Evolutionary conservation across 2,888 invertebrate genomes (phyloP), one percentile per base, ranked within the genome.

Genomic region (Hecatera dysodea): DNA sequence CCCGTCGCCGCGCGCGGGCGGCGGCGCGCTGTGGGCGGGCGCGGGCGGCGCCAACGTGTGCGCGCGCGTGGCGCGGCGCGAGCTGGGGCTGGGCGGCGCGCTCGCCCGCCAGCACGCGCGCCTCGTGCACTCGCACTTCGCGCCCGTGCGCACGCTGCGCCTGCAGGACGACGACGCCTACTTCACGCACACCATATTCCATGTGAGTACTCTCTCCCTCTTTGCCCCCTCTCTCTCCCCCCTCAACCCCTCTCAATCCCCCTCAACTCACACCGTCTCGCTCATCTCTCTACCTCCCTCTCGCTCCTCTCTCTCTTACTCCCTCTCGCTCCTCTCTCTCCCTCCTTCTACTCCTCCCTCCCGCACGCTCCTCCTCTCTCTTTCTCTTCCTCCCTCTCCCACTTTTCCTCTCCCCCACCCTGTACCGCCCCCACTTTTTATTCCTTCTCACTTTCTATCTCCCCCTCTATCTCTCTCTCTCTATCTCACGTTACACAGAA

Each of bases 31-130:
- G 48, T 76, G 78, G 2, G n/a, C 48, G 44, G 96, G 96, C 85
- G 96, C 96, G 84, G 96, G 96, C 60, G 96, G 97, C 0, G 97
- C 98, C n/a, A 99, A 98, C 95, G 97, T 98, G 97, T 86, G 98
- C 98, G 69, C 99, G 98, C 94, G 98, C 97, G 90, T 99, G 98
- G 95, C 99, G 98, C 55, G 99, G 97, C 90, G 94, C 67, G 92
- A 92, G 84, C 88, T 92, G 15, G 97, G 97, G 95, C 91, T 87
- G 93, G 50, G 12, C 90, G 94, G 12, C 89, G n/a, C n/a, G n/a
- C n/a, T n/a, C n/a, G n/a, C n/a, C n/a, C n/a, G n/a, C n/a, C n/a
- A 88, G 22, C 88, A 93, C 90, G 80, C 92, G 11, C 87, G 93
- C 2, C 90, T 92, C 22, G 92, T 83, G 82, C 95, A 95, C 89